These are phyloP conservation scores for Pangasius sanitwongsei DNA, from an alignment of 2,797 vertebrate species.

Conservation along the genomic window DNA sequence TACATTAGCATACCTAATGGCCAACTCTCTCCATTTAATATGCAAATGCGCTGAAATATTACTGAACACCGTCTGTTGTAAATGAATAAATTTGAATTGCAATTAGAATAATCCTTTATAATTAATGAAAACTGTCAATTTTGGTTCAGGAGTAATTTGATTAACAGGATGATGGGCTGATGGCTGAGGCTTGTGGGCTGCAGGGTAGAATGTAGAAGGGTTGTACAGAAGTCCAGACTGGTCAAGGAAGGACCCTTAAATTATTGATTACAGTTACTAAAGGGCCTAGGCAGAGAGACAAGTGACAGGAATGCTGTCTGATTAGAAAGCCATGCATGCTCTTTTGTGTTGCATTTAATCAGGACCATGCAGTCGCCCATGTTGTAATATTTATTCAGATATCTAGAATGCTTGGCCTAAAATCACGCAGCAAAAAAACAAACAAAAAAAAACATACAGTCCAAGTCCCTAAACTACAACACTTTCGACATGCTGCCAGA, in stretches of 20 bases:
- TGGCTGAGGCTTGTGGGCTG: slow-evolving; percentile 77
- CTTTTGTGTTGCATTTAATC: slow-evolving; percentile 53
- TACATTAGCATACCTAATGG: slow-evolving; percentile 94
- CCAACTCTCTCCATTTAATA: slow-evolving; percentile 95
- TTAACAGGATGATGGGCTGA: slow-evolving; percentile 92
- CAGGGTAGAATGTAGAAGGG: slow-evolving; percentile 16
- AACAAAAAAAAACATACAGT: not conserved
- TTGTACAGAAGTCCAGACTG: slow-evolving; percentile 47
- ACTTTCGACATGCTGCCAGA: not conserved
- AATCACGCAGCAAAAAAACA: not conserved
- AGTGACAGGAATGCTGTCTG: slow-evolving; percentile 62
- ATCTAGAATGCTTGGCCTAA: not conserved
- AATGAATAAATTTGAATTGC: slow-evolving; percentile 97
- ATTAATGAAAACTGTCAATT: slow-evolving; percentile 99
- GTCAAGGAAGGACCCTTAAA: slow-evolving; percentile 70
- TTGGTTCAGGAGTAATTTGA: slow-evolving; percentile 96
- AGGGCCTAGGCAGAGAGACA: slow-evolving; percentile 79
- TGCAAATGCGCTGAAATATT: slow-evolving; percentile 96
- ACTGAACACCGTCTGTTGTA: slow-evolving; percentile 95
- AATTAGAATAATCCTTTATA: slow-evolving; percentile 96
- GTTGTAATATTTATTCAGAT: not conserved
- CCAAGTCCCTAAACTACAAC: not conserved
- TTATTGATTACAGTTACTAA: slow-evolving; percentile 86
- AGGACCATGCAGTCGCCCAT: slow-evolving; percentile 7
- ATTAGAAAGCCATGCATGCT: slow-evolving; percentile 73